Percentiles rank a stretch among this genome's conserved stretches.
Evolutionary conservation across 2,113 vertebrate genomes (phyloP).

Genomic region (Seriola aureovittata): DNA sequence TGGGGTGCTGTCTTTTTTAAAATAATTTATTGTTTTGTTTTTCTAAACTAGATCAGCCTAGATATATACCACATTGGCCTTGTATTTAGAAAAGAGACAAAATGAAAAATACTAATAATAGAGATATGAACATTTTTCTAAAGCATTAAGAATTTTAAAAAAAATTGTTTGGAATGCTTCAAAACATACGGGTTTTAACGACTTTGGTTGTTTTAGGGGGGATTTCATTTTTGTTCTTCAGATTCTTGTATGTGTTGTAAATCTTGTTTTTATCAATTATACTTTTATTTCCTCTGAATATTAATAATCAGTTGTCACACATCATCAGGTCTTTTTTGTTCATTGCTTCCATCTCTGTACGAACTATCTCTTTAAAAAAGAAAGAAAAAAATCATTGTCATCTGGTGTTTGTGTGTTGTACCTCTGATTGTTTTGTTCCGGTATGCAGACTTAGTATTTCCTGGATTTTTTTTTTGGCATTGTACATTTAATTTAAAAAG

Average conservation of each 20-base stretch:
- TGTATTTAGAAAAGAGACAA: constrained; percentile 88
- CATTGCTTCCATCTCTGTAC: constrained; percentile 57
- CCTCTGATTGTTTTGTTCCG: constrained; percentile 70
- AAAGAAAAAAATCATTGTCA: constrained; percentile 52
- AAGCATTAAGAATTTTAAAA: constrained; percentile 87
- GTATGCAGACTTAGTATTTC: constrained; percentile 74
- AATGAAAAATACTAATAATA: constrained; percentile 88
- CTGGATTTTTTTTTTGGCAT: constrained; percentile 53
- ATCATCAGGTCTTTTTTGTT: constrained; percentile 67
- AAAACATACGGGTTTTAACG: constrained; percentile 88
- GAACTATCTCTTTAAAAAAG: constrained; percentile 51
- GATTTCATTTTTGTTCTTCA: constrained; percentile 59
- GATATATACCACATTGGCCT: constrained; percentile 91
- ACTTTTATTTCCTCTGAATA: constrained; percentile 63
- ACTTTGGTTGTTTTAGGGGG: constrained; percentile 69
- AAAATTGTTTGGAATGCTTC: constrained; percentile 86
- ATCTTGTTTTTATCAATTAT: constrained; percentile 72
- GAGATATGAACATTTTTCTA: constrained; percentile 88
- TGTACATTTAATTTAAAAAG: constrained; percentile 84
- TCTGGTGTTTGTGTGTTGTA: constrained; percentile 74
- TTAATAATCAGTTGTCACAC: constrained; percentile 74
- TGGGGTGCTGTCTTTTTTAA: constrained; percentile 82
- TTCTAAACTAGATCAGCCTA: constrained; percentile 85
- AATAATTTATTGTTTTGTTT: constrained; percentile 82
- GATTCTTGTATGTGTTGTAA: constrained; percentile 80